Percentiles rank a stretch among this genome's conserved stretches.
Conservation (phyloP, 2,797 vertebrate genomes). For the Champsocephalus gunnari region DNA sequence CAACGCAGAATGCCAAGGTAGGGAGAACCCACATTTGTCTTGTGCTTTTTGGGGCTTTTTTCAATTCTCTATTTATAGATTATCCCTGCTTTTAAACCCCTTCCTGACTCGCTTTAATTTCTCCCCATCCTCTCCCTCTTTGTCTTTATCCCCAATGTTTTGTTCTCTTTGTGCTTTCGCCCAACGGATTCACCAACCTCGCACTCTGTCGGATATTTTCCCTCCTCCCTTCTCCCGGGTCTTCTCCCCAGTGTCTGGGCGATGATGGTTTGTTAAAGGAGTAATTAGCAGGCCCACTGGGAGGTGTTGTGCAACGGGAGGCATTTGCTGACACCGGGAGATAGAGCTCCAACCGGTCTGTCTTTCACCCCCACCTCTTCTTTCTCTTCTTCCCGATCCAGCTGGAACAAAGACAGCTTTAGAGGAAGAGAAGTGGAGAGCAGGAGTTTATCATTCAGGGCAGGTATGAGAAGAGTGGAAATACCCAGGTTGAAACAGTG, state of each 20-base stretch:
- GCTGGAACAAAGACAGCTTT: conserved; percentile 60
- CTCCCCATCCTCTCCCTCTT: conserved; percentile 9
- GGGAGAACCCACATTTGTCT: conserved; percentile 67
- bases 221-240: conserved; percentile 24
- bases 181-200: conserved; percentile 19
- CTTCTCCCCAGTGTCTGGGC: conserved; percentile 59
- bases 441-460: conserved; percentile 72
- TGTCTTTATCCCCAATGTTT: conserved; percentile 42
- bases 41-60: conserved; percentile 20
- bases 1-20: conserved; percentile 95
- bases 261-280: conserved; percentile 87
- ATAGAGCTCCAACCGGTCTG: conserved; percentile 48
- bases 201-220: conserved; percentile 37
- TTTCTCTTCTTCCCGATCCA: conserved; percentile 59
- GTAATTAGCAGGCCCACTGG: conserved; percentile 88
- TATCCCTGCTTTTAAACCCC: neutral
- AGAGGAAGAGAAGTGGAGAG: conserved; percentile 36
- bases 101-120: conserved; percentile 5
- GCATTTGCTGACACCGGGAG: conserved; percentile 79
- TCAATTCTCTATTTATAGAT: conserved; percentile 48
- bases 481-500: conserved; percentile 62
- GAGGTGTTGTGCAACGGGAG: conserved; percentile 81
- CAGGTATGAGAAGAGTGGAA: conserved; percentile 71
- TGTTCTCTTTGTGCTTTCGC: conserved; percentile 56
- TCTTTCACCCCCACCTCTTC: conserved; percentile 51